Evolutionary conservation across 2,888 invertebrate species (phyloP), one percentile per base, ranked within the genome.

Genomic region (Protophormia terraenovae): DNA sequence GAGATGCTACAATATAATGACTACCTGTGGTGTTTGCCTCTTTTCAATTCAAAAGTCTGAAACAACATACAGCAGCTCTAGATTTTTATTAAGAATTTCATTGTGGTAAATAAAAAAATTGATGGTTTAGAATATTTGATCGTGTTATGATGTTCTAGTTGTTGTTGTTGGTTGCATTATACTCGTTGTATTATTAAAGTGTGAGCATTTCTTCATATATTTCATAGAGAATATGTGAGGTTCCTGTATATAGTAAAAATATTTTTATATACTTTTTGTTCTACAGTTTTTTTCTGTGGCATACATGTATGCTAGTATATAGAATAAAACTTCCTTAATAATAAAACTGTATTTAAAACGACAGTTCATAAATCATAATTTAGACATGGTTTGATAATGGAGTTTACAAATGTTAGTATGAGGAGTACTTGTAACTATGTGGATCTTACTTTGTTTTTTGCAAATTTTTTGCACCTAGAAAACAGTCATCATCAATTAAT

Each of bases 281-380:
- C 14, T n/a, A 2, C 10, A 14, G 4, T 41, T 41, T n/a, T 14
- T n/a, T 16, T 19, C 19, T 41, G 1, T 41, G n/a, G n/a, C n/a
- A n/a, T n/a, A n/a, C n/a, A n/a, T n/a, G 41, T n/a, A n/a, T 41
- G 2, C 16, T 16, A 6, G 5, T 38, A 41, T 10, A 27, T 4
- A 10, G 69, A n/a, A 58, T n/a, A 72, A 72, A 50, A 77, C 60
- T 77, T 76, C 72, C 80, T 66, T 55, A 64, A 71, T 47, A 80
- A 66, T 47, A 83, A 69, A 85, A 77, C 82, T 58, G 82, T 71
- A 71, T 73, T 79, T 78, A 53, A 47, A 79, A 78, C 75, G 85
- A 85, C 85, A 85, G 85, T 75, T 79, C 55, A 85, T 85, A 82
- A 85, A 85, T 85, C 82, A 85, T 85, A 64, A 82, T 79, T 82